Percentiles rank a stretch among this genome's conserved stretches.
phyloP scores from a whole-genome alignment of 2,888 invertebrate genomes.

The Nomada fucata region DNA sequence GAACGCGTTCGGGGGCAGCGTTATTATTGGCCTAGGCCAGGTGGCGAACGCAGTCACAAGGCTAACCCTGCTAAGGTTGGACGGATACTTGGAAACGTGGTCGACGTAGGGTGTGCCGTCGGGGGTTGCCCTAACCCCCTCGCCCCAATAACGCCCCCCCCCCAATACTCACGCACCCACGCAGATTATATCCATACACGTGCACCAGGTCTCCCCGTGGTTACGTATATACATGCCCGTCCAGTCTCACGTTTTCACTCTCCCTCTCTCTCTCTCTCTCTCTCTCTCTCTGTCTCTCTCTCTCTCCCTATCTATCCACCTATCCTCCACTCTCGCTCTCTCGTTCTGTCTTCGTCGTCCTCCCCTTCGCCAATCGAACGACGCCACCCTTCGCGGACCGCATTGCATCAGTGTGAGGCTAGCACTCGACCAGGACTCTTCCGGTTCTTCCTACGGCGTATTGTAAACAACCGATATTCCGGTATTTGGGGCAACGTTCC shows the following conservation, averaged over 20 bases:
- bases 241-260: not conserved
- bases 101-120: conserved; percentile 72
- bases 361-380: conserved; percentile 70
- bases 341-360: conserved; percentile 28
- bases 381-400: conserved; percentile 70
- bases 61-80: conserved; percentile 52
- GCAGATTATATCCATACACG: not conserved
- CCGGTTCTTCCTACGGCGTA: conserved; percentile 59
- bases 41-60: conserved; percentile 67
- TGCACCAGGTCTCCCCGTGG: not conserved
- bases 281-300: conserved; percentile 19
- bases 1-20: conserved; percentile 9
- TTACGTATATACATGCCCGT: not conserved
- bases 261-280: conserved; percentile 3
- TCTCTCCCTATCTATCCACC: not conserved
- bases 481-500: conserved; percentile 50
- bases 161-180: not conserved
- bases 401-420: conserved; percentile 77
- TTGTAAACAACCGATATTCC: conserved; percentile 62
- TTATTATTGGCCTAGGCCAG: conserved; percentile 64
- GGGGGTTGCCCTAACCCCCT: conserved; percentile 34
- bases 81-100: conserved; percentile 45
- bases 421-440: conserved; percentile 71
- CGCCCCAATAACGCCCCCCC: not conserved
- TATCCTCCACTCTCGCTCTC: conserved; percentile 3